Evolutionary conservation across 2,888 invertebrate genomes (phyloP).

Genomic region (Cheilosia soror): DNA sequence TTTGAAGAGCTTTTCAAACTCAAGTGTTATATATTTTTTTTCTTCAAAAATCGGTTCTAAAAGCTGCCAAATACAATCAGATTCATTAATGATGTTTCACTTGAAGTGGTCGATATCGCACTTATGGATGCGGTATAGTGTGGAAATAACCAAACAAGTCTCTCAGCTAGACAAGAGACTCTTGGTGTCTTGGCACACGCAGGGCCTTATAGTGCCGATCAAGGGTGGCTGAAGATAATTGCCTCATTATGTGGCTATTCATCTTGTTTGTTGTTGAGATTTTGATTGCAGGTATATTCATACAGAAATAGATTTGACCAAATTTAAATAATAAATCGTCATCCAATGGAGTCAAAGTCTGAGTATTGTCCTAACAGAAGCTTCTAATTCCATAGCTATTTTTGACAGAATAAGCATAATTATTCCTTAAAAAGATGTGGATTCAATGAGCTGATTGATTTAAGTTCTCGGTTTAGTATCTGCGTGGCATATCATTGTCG

Average conservation of each 20-base stretch:
- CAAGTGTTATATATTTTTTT: slow-evolving; percentile 2
- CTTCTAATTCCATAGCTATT: too few species aligned
- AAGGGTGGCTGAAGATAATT: slow-evolving; percentile 36
- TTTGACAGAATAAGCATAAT: too few species aligned
- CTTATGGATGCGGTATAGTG: slow-evolving; percentile 11
- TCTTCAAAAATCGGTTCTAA: slow-evolving; percentile 16
- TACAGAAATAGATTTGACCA: not conserved
- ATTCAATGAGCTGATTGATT: too few species aligned
- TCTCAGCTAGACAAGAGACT: slow-evolving; percentile 13
- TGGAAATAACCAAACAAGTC: slow-evolving; percentile 21
- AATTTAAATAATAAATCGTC: not conserved
- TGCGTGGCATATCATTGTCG: too few species aligned
- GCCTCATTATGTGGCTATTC: slow-evolving; percentile 45
- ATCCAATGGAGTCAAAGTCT: too few species aligned
- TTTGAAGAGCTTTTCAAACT: slow-evolving; percentile 1
- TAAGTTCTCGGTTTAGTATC: too few species aligned
- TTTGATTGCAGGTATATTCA: not conserved
- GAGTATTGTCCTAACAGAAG: too few species aligned
- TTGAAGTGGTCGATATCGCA: slow-evolving; percentile 33
- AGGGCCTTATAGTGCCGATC: slow-evolving; percentile 32
- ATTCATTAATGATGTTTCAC: slow-evolving; percentile 26
- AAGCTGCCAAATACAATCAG: not conserved
- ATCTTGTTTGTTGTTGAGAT: slow-evolving; percentile 23
- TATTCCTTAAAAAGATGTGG: too few species aligned
- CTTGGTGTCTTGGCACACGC: slow-evolving; percentile 3